Conservation (phyloP, 64 coral and sea anemone species). For the Actinia equina region DNA sequence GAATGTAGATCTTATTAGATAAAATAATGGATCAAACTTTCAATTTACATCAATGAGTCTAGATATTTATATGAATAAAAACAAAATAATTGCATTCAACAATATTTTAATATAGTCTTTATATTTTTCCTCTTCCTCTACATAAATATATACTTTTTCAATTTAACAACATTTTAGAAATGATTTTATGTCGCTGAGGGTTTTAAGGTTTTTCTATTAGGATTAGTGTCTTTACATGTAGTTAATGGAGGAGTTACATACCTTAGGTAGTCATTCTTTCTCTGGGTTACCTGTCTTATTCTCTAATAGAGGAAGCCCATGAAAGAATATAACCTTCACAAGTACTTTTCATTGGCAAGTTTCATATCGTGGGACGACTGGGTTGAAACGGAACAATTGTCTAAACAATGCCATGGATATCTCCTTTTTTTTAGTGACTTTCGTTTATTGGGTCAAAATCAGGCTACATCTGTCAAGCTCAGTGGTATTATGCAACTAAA, state of each 20-base stretch:
- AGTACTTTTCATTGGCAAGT: no score
- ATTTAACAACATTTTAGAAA: background rate
- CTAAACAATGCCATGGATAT: no score
- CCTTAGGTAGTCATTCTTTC: background rate
- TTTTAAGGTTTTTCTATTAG: background rate
- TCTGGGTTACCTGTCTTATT: background rate
- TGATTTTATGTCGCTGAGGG: background rate
- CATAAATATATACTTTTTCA: constrained; percentile 2
- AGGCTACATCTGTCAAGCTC: no score
- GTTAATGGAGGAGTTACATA: background rate
- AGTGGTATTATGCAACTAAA: no score
- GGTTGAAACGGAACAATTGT: no score
- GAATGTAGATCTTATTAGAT: background rate
- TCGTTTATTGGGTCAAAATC: no score
- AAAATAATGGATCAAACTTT: background rate
- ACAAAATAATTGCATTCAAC: background rate
- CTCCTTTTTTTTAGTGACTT: no score
- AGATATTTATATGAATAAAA: background rate
- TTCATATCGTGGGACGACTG: no score
- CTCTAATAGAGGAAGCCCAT: no score
- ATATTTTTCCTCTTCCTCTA: background rate
- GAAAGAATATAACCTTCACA: no score
- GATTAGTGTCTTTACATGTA: background rate
- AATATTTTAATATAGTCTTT: constrained; percentile 3
- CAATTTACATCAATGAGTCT: no score